Evolutionary conservation across 2,888 invertebrate species (phyloP).

Genomic region (Chesias legatella): DNA sequence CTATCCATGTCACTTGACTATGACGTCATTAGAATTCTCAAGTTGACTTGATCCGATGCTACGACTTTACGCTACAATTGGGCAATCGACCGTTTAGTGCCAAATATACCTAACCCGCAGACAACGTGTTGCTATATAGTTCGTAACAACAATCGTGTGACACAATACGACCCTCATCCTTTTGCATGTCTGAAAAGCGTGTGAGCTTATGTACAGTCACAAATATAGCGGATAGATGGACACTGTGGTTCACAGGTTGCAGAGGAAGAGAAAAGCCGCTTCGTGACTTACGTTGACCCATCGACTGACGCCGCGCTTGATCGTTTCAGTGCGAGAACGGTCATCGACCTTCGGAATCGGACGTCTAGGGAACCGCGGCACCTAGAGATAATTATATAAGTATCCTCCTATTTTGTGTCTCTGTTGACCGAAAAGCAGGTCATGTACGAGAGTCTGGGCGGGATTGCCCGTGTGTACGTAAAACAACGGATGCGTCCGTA

Average conservation of each 20-base stretch:
- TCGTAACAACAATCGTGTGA: constrained; percentile 10
- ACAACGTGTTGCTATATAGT: constrained; percentile 10
- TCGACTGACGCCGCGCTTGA: constrained; percentile 27
- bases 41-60: neutral
- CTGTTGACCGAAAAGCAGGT: no score
- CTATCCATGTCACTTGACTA: neutral
- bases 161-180: constrained; percentile 18
- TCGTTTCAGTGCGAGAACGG: constrained; percentile 15
- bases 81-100: constrained; percentile 5
- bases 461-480: neutral
- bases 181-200: constrained; percentile 29
- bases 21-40: neutral
- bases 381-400: constrained; percentile 27
- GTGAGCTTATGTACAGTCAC: constrained; percentile 35
- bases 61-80: neutral
- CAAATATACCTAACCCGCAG: constrained; percentile 3
- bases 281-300: constrained; percentile 31
- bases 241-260: constrained; percentile 13
- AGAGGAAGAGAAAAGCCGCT: constrained; percentile 18
- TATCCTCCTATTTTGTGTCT: constrained; percentile 4
- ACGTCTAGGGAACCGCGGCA: constrained; percentile 28
- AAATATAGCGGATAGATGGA: constrained; percentile 29
- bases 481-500: constrained; percentile 5
- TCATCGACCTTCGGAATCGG: constrained; percentile 18
- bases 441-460: no score